phyloP scores from a whole-genome alignment of 2,113 vertebrate species.

The Hippocampus guttulatus region DNA sequence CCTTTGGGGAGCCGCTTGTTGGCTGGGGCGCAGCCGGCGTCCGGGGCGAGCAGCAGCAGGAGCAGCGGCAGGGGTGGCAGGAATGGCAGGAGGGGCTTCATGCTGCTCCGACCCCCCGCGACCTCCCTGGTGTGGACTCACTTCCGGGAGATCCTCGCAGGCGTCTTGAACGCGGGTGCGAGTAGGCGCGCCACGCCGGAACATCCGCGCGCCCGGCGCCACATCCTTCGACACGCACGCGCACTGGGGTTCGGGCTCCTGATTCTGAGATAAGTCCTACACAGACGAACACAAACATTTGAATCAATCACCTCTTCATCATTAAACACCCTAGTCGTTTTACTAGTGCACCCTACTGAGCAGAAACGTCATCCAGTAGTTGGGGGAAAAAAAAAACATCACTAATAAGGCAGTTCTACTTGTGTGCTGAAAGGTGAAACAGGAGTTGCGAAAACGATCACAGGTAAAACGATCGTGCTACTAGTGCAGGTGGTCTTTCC shows the following conservation, averaged over 20 bases:
- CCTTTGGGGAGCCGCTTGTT: constrained; percentile 62
- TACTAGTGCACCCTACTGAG: background rate
- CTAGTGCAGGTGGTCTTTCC: too few relatives aligned
- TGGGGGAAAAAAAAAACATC: background rate
- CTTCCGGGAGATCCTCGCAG: background rate
- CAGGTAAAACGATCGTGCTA: too few relatives aligned
- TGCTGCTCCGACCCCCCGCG: background rate
- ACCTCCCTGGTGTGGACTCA: background rate
- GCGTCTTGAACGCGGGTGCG: background rate
- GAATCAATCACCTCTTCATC: background rate
- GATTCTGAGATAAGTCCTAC: background rate
- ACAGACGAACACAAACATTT: background rate
- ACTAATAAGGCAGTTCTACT: background rate
- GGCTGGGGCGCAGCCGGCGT: constrained; percentile 60
- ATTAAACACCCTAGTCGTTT: background rate
- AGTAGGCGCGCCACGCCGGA: background rate
- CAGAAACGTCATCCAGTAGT: background rate
- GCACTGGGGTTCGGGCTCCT: background rate
- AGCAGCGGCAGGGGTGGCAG: constrained; percentile 58
- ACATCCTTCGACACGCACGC: background rate
- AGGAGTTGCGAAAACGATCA: background rate
- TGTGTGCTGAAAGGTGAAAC: background rate
- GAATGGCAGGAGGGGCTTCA: constrained; percentile 66
- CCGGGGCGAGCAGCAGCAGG: constrained; percentile 72
- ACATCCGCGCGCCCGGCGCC: background rate